Conservation (phyloP, 2,113 vertebrate genomes). For the Dromaius novaehollandiae region DNA sequence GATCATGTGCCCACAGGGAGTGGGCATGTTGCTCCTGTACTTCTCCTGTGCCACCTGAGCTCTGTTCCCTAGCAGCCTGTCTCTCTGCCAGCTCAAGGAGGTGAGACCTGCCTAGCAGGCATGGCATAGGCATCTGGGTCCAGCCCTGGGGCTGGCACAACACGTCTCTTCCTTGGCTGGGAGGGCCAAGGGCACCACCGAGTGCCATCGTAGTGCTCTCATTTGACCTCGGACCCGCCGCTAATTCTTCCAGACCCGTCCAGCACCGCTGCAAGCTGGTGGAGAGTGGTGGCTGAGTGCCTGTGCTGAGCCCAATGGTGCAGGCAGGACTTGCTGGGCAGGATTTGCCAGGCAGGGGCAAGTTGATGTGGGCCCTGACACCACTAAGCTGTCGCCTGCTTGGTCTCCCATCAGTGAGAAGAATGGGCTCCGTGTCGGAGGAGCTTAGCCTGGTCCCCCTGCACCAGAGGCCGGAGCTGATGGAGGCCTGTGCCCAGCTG, state of each 20-base stretch:
- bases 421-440: slow-evolving; percentile 60
- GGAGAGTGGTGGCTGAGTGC: no score
- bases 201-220: accelerated
- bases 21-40: no score
- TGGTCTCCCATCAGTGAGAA: slow-evolving; percentile 56
- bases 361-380: not conserved
- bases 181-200: no score
- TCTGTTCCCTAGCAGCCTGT: not conserved
- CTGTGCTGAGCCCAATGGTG: not conserved
- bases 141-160: not conserved
- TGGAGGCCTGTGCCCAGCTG: slow-evolving; percentile 87
- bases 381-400: slow-evolving; percentile 28
- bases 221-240: accelerated
- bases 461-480: slow-evolving; percentile 88
- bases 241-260: not conserved
- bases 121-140: not conserved
- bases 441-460: slow-evolving; percentile 81
- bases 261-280: accelerated
- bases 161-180: accelerated
- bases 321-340: not conserved
- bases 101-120: not conserved
- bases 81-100: not conserved
- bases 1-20: no score
- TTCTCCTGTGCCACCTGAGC: not conserved
- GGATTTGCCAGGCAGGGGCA: not conserved